These are phyloP conservation scores for Brotula barbata DNA, from an alignment of 2,797 vertebrate genomes.

Conservation along the genomic window DNA sequence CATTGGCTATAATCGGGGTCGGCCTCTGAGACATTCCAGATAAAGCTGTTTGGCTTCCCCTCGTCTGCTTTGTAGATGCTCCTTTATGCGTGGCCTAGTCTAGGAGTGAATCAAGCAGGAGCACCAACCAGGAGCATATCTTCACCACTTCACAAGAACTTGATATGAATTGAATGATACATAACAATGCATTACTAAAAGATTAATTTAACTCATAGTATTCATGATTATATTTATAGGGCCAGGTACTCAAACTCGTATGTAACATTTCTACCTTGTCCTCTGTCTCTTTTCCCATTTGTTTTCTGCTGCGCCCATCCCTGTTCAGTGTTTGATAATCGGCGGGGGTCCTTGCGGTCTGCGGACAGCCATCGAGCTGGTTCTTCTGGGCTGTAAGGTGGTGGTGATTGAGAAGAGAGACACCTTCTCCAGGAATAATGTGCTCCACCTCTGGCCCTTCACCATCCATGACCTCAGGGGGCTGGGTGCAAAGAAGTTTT, in stretches of 20 bases:
- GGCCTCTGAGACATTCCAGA: constrained; percentile 12
- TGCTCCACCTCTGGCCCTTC: constrained; percentile 98
- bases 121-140: too few relatives aligned
- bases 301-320: too few relatives aligned
- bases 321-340: constrained; percentile 89
- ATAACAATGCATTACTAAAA: too few relatives aligned
- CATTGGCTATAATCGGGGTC: constrained; percentile 1
- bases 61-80: too few relatives aligned
- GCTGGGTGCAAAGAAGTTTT: constrained; percentile 97
- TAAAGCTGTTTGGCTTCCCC: background rate
- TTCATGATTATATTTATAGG: too few relatives aligned
- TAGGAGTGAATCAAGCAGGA: too few relatives aligned
- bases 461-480: constrained; percentile 95
- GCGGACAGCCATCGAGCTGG: constrained; percentile 92
- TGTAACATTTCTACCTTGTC: background rate
- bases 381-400: constrained; percentile 93
- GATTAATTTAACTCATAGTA: too few relatives aligned
- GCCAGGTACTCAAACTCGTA: background rate
- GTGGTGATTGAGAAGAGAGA: constrained; percentile 95
- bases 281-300: background rate
- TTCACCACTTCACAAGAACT: too few relatives aligned
- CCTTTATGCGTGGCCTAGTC: too few relatives aligned
- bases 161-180: too few relatives aligned
- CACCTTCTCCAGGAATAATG: constrained; percentile 96
- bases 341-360: constrained; percentile 95